phyloP scores from a whole-genome alignment of 2,113 vertebrate species.

The Butorides virescens region DNA sequence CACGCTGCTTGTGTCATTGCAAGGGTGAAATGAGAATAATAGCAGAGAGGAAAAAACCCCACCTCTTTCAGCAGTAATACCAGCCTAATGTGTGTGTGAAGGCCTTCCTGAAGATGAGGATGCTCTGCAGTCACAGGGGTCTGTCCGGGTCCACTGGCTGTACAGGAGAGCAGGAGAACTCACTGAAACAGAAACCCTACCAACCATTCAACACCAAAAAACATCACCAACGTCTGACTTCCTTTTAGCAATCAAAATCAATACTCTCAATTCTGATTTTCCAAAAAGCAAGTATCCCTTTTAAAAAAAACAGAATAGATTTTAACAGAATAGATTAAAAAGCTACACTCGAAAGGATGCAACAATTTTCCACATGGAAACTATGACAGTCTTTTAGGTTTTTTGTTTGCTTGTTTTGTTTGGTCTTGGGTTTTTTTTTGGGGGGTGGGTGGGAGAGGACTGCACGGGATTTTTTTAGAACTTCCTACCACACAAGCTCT shows the following conservation, averaged over 20 bases:
- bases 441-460: neutral
- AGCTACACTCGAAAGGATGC: neutral
- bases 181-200: neutral
- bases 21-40: neutral
- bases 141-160: neutral
- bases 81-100: rapidly evolving
- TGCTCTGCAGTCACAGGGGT: neutral
- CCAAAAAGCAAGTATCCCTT: neutral
- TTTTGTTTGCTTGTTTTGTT: neutral
- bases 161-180: neutral
- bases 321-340: neutral
- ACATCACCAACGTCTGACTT: neutral
- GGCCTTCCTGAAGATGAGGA: neutral
- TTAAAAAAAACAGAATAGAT: neutral
- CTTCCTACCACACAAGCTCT: neutral
- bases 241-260: neutral
- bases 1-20: neutral
- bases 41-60: neutral
- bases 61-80: neutral
- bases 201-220: neutral
- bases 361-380: neutral
- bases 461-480: neutral
- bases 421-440: neutral
- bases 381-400: neutral
- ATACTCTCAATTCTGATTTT: neutral